Percentiles rank a stretch among this genome's conserved stretches.
phyloP scores from a whole-genome alignment of 2,797 vertebrate genomes.

The Cirrhinus mrigala region DNA sequence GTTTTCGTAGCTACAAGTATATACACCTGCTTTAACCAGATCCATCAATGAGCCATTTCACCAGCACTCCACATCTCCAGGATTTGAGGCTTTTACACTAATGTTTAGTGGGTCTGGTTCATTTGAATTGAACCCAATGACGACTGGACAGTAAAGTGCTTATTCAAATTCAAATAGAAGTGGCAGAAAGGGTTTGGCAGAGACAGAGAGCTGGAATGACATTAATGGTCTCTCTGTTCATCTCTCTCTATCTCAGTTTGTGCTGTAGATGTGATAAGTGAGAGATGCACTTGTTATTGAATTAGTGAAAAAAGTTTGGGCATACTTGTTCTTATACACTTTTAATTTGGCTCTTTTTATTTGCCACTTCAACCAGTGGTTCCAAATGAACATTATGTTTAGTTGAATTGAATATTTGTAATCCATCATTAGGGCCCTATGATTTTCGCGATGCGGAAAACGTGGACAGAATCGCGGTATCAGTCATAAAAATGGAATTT shows the following conservation, averaged over 20 bases:
- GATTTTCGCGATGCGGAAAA: too few species aligned
- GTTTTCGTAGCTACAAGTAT: background rate
- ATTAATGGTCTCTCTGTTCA: conserved; percentile 17
- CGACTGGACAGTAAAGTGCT: conserved; percentile 18
- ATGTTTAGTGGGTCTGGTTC: conserved; percentile 1
- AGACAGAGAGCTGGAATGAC: conserved; percentile 26
- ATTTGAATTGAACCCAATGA: conserved; percentile 6
- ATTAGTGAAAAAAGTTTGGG: background rate
- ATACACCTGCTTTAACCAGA: conserved; percentile 23
- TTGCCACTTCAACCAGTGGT: background rate
- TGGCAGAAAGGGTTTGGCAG: conserved; percentile 19
- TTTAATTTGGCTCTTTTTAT: background rate
- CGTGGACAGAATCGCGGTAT: too few species aligned
- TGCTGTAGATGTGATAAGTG: background rate
- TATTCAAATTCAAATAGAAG: conserved; percentile 19
- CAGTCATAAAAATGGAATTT: too few species aligned
- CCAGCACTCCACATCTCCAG: background rate
- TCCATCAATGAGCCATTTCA: conserved; percentile 14
- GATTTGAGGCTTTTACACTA: conserved; percentile 27
- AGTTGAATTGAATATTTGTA: background rate
- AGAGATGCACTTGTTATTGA: background rate
- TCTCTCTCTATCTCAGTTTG: conserved; percentile 19
- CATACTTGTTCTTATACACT: background rate
- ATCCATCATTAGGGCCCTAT: background rate
- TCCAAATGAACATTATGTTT: background rate